Evolutionary conservation across 2,113 vertebrate genomes (phyloP).

Genomic region (Bos javanicus): DNA sequence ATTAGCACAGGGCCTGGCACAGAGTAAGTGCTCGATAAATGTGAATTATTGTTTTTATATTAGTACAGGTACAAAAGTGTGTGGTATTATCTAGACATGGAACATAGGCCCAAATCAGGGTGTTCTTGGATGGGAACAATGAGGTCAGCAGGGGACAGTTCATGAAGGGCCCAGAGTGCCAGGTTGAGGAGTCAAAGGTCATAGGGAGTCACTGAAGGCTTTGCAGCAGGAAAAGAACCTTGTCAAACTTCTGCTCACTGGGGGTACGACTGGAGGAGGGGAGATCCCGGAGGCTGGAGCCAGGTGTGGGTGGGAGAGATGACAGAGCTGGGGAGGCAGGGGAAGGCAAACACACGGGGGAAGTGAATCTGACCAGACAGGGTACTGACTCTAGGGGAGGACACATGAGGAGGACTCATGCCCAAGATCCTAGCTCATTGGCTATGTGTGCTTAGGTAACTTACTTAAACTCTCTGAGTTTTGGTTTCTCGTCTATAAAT

Average conservation of each 20-base stretch:
- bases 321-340: background rate
- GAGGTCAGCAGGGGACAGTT: background rate
- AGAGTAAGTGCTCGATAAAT: background rate
- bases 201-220: background rate
- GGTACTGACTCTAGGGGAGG: background rate
- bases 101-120: background rate
- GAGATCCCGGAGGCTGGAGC: background rate
- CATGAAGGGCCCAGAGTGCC: background rate
- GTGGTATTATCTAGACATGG: background rate
- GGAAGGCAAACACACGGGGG: background rate
- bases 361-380: background rate
- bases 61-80: background rate
- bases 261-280: background rate
- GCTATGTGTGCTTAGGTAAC: background rate
- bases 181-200: background rate
- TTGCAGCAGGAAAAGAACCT: background rate
- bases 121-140: background rate
- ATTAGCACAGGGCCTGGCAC: background rate
- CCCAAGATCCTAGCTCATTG: background rate
- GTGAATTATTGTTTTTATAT: background rate
- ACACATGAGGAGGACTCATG: background rate
- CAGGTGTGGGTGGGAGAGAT: background rate
- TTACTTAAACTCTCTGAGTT: background rate
- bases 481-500: background rate
- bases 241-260: background rate